phyloP scores from a whole-genome alignment of 2,888 invertebrate genomes.

The Pocota personata region DNA sequence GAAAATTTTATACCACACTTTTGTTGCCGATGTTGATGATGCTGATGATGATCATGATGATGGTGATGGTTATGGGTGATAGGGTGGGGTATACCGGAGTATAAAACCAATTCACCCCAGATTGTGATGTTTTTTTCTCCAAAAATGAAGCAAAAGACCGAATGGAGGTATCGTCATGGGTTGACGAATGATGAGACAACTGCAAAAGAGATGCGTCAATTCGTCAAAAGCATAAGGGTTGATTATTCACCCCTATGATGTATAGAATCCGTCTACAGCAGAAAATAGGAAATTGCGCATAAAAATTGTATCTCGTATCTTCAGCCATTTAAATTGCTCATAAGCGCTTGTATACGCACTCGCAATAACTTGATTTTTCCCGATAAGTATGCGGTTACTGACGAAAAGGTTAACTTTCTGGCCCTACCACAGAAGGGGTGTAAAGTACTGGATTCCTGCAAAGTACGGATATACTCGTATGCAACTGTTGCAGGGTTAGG shows the following conservation, averaged over 20 bases:
- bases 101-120: constrained; percentile 36
- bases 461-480: too few relatives aligned
- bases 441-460: not conserved
- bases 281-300: constrained; percentile 44
- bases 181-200: constrained; percentile 71
- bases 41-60: constrained; percentile 76
- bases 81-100: constrained; percentile 20
- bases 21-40: constrained; percentile 76
- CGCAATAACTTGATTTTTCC: constrained; percentile 67
- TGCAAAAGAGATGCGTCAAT: constrained; percentile 71
- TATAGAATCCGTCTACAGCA: not conserved
- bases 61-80: constrained; percentile 55
- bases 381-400: constrained; percentile 68
- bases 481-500: constrained; percentile 52
- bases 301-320: constrained; percentile 42
- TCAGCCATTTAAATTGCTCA: constrained; percentile 64
- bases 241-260: constrained; percentile 55
- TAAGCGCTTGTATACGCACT: constrained; percentile 33
- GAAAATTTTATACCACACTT: constrained; percentile 57
- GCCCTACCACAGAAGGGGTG: constrained; percentile 39
- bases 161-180: constrained; percentile 38
- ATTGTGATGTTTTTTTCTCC: constrained; percentile 19
- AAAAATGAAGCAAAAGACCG: constrained; percentile 47
- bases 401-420: constrained; percentile 58
- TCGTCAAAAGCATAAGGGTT: constrained; percentile 68